Base-by-base conservation (phyloP, 2,888 invertebrate species). In the Scaptomyza flava region DNA sequence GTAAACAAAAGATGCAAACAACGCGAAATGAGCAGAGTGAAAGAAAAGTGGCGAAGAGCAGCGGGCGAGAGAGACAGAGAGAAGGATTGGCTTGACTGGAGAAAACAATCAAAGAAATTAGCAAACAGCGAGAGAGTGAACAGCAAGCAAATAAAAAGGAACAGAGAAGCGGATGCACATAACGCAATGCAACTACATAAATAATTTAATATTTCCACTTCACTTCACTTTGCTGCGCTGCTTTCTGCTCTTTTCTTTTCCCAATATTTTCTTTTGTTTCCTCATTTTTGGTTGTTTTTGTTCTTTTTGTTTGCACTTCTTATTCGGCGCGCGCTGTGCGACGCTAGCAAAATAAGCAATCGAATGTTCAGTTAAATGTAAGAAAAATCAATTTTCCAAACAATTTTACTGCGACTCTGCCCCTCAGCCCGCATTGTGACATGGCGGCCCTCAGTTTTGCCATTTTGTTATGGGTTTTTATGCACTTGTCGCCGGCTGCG, bases 201-300 rank as follows among this genome's bases (percentile, higher is more conserved):
- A 89, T 89, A 89, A 86, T 86, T 87, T 89, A 86, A 86, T 86
- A 88, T 86, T 88, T 89, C 87, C 89, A 87, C 89, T 84, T 89
- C 86, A 87, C 70, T 89, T 34, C 50, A 50, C 41, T 9, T 50
- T 74, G 72, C 77, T 69, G 17, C 17, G 17, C 17, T 17, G 17
- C 17, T 17, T 17, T 17, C 17, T 17, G 68, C 48, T 30, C 41
- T 56, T 46, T 51, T 50, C 51, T 47, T 63, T 56, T 59, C 68
- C 60, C 41, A 58, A 41, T 68, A 66, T 52, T 59, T 31, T 43
- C 57, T 52, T 59, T 62, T 60, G 54, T 45, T 67, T 50, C 42
- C 53, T 8, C 27, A 38, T 33, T 51, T 62, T 62, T 57, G 50
- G 20, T 38, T n/a, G 20, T 50, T 38, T 14, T 51, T 17, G 17